phyloP scores from a whole-genome alignment of 2,113 vertebrate species.

The Podarcis muralis region DNA sequence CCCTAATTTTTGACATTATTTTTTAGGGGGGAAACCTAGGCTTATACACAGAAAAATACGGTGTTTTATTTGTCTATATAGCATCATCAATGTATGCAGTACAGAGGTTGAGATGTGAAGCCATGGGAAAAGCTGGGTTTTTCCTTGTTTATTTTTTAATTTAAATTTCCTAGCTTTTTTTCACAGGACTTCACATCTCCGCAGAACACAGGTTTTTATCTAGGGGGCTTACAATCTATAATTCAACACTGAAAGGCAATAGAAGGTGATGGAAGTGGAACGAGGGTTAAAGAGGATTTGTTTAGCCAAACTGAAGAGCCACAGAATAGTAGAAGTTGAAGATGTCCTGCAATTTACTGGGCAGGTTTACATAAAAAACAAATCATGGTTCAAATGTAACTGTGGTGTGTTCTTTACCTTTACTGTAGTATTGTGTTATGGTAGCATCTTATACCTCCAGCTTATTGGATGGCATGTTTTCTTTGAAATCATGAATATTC shows the following conservation, averaged over 20 bases:
- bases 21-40: too few species aligned
- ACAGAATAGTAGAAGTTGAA: neutral
- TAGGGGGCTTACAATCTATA: neutral
- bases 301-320: neutral
- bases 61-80: neutral
- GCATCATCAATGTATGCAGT: neutral
- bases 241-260: neutral
- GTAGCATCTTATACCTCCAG: neutral
- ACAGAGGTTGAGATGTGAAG: too few species aligned
- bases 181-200: too few species aligned
- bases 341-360: too few species aligned
- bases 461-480: too few species aligned
- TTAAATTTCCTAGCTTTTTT: neutral
- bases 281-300: neutral
- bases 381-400: neutral
- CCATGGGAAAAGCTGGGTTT: too few species aligned
- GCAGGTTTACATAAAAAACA: neutral
- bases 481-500: neutral
- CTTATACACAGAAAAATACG: too few species aligned
- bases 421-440: slow-evolving; percentile 26
- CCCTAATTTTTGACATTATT: too few species aligned
- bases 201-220: neutral
- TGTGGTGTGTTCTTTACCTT: neutral
- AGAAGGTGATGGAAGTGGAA: neutral
- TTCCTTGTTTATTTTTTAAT: too few species aligned